These are phyloP conservation scores for Hirtodrosophila confusa DNA, from an alignment of 2,888 invertebrate species.

Conservation along the genomic window DNA sequence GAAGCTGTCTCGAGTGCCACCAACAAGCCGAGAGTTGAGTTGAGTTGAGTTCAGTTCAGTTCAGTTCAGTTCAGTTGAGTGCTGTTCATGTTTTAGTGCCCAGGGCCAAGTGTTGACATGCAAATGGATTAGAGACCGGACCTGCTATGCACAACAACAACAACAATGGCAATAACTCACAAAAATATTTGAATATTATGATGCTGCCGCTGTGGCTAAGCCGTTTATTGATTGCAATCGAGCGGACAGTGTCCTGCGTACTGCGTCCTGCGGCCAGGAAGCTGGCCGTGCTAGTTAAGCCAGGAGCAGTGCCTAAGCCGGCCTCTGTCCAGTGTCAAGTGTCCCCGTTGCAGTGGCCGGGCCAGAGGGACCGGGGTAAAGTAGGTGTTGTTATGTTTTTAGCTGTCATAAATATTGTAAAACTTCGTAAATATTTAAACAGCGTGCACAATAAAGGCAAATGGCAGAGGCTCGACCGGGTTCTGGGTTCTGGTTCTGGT, in stretches of 20 bases:
- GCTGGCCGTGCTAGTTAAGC: constrained; percentile 50
- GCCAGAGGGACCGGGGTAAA: constrained; percentile 42
- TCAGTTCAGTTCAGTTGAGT: neutral
- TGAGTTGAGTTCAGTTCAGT: neutral
- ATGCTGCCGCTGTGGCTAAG: constrained; percentile 61
- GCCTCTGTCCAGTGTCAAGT: constrained; percentile 65
- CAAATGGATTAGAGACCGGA: constrained; percentile 70
- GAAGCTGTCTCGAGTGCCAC: constrained; percentile 36
- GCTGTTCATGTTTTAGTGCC: constrained; percentile 13
- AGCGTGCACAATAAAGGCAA: constrained; percentile 76
- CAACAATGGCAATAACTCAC: constrained; percentile 5
- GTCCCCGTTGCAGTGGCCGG: constrained; percentile 37
- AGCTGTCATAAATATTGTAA: constrained; percentile 79
- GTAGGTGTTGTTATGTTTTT: constrained; percentile 78
- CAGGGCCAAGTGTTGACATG: constrained; percentile 69
- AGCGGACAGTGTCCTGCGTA: constrained; percentile 27
- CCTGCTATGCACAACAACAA: constrained; percentile 13
- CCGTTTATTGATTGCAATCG: constrained; percentile 80
- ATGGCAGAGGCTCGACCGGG: constrained; percentile 66
- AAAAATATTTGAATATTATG: constrained; percentile 62
- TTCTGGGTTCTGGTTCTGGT: constrained; percentile 10
- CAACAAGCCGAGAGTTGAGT: constrained; percentile 1
- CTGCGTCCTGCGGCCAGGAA: constrained; percentile 9
- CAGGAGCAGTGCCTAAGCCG: constrained; percentile 33
- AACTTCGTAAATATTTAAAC: constrained; percentile 79